Evolutionary conservation across 2,113 vertebrate genomes (phyloP).

Genomic region (Pelobates fuscus): DNA sequence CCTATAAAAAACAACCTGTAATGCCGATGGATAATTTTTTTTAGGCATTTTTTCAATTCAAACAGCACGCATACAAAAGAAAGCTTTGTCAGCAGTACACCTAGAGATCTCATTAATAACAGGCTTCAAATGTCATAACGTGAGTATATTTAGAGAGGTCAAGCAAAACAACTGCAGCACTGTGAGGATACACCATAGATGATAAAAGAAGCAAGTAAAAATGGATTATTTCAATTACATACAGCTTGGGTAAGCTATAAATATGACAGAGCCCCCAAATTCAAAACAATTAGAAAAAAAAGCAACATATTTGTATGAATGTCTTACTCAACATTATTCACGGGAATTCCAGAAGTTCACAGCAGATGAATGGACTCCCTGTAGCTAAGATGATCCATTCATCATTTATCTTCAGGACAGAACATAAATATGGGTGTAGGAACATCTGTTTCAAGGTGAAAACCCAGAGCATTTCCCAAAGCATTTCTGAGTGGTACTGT

Average conservation of each 20-base stretch:
- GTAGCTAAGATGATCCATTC: background rate
- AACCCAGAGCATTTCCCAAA: too few relatives aligned
- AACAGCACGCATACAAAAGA: constrained; percentile 14
- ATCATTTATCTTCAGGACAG: background rate
- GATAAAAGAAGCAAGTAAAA: constrained; percentile 10
- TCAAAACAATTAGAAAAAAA: background rate
- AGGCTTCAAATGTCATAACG: constrained; percentile 17
- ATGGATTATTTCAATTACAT: background rate
- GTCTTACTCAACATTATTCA: background rate
- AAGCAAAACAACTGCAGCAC: constrained; percentile 10
- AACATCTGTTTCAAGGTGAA: too few relatives aligned
- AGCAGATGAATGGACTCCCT: background rate
- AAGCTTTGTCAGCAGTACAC: constrained; percentile 19
- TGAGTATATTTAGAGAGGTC: constrained; percentile 27
- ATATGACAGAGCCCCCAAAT: too few relatives aligned
- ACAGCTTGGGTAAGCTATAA: too few relatives aligned
- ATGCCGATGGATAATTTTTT: constrained; percentile 31
- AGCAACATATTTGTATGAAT: background rate
- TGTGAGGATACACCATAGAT: background rate
- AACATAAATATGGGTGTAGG: too few relatives aligned
- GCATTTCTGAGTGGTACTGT: too few relatives aligned
- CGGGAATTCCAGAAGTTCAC: background rate
- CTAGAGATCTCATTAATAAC: constrained; percentile 37
- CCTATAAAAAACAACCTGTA: constrained; percentile 23
- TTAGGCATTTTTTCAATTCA: constrained; percentile 39